Percentiles rank a stretch among this genome's conserved stretches.
Evolutionary conservation across 1,140 invertebrate genomes (phyloP).

Genomic region (Neodiprion virginianus): DNA sequence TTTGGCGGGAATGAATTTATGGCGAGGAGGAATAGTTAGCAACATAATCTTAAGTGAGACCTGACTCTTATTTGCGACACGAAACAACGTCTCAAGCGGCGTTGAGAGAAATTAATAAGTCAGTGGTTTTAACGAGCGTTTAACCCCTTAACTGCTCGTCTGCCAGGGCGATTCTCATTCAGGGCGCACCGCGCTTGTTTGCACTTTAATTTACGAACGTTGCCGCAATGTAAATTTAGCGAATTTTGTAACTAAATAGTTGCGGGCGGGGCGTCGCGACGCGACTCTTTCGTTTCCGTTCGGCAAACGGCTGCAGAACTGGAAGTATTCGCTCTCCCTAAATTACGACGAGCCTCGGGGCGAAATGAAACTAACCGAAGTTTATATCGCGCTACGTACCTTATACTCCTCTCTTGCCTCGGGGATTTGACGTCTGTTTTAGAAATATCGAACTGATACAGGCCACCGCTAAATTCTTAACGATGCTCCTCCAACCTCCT

Average conservation of each 20-base stretch:
- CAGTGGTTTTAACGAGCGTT: neutral
- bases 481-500: too few species aligned
- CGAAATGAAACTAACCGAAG: neutral
- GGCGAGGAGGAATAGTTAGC: too few species aligned
- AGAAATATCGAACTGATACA: neutral
- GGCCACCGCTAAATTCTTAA: too few species aligned
- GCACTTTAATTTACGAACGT: neutral
- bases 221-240: neutral
- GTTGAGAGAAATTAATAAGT: neutral
- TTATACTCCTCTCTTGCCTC: neutral
- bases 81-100: too few species aligned
- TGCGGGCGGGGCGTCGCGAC: neutral
- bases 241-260: conserved; percentile 8
- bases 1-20: too few species aligned
- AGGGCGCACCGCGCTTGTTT: neutral
- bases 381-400: neutral
- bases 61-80: too few species aligned
- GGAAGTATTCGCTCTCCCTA: neutral
- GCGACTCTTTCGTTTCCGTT: neutral
- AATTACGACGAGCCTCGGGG: neutral
- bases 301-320: neutral
- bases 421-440: neutral
- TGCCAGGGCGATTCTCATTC: neutral
- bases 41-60: too few species aligned
- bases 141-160: neutral